phyloP scores from a whole-genome alignment of 2,113 vertebrate species.

The Sclerurus mexicanus region DNA sequence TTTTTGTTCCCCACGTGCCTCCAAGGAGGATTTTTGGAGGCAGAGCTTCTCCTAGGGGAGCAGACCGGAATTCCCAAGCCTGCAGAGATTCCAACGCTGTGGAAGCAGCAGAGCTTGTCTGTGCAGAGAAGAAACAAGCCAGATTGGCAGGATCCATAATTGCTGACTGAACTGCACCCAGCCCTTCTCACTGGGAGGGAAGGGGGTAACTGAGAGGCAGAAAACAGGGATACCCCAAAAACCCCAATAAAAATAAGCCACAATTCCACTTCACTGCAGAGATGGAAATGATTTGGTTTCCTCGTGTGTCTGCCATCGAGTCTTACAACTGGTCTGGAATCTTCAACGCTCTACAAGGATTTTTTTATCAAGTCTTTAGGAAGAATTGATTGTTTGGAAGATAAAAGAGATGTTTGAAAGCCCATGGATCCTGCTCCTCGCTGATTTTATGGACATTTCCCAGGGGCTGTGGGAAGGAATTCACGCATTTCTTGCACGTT shows the following conservation, averaged over 20 bases:
- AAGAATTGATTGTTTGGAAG: background rate
- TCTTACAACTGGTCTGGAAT: background rate
- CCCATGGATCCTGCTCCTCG: background rate
- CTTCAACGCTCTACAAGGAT: accelerated
- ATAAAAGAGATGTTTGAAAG: background rate
- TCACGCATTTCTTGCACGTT: accelerated
- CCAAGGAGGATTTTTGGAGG: background rate
- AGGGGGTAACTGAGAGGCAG: background rate
- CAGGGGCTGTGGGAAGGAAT: background rate
- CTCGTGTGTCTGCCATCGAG: background rate
- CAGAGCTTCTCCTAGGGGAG: background rate
- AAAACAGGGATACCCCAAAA: background rate
- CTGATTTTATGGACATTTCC: background rate
- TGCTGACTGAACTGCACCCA: background rate
- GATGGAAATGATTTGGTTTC: accelerated
- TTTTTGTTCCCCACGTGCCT: background rate
- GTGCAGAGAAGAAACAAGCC: background rate
- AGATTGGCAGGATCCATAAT: accelerated
- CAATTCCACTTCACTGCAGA: background rate
- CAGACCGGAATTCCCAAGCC: background rate
- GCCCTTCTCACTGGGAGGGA: background rate
- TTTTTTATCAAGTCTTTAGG: background rate
- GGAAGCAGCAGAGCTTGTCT: background rate
- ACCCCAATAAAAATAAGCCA: background rate
- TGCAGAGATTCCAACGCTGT: background rate